These are phyloP conservation scores for Vanessa tameamea DNA, from an alignment of 1,140 invertebrate species.

Conservation along the genomic window DNA sequence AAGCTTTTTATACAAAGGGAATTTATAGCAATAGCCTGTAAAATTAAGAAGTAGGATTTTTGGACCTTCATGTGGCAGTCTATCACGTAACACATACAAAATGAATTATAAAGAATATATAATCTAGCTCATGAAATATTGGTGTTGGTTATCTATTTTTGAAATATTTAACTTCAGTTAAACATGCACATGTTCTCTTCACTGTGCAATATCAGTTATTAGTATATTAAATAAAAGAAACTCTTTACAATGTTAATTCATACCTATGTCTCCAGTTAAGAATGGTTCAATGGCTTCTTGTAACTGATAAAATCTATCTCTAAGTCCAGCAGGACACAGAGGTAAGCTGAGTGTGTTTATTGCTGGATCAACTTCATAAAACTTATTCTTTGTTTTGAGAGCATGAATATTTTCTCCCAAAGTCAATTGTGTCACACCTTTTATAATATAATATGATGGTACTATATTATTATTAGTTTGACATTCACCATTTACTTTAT, in stretches of 20 bases:
- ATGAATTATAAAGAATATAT: too few species aligned
- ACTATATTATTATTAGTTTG: constrained; percentile 42
- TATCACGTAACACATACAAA: too few species aligned
- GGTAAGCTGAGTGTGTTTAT: constrained; percentile 38
- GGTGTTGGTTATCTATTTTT: too few species aligned
- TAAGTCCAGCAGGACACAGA: constrained; percentile 68
- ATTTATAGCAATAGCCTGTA: too few species aligned
- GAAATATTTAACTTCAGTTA: too few species aligned
- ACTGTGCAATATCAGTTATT: neutral
- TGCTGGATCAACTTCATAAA: constrained; percentile 41
- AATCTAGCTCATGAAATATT: too few species aligned
- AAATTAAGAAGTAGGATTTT: too few species aligned
- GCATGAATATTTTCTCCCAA: constrained; percentile 70
- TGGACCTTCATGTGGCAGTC: too few species aligned
- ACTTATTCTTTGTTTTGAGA: constrained; percentile 67
- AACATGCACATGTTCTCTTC: too few species aligned
- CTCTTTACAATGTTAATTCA: neutral
- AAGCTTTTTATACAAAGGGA: too few species aligned
- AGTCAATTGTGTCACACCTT: constrained; percentile 71
- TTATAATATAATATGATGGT: constrained; percentile 69
- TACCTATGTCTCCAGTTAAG: constrained; percentile 73
- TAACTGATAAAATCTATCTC: constrained; percentile 67
- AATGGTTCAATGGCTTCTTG: constrained; percentile 73
- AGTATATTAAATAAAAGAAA: too few species aligned
- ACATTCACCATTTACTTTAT: constrained; percentile 27